Evolutionary conservation across 2,797 vertebrate species (phyloP), one percentile per base, ranked within the genome.

Genomic region (Vultur gryphus): DNA sequence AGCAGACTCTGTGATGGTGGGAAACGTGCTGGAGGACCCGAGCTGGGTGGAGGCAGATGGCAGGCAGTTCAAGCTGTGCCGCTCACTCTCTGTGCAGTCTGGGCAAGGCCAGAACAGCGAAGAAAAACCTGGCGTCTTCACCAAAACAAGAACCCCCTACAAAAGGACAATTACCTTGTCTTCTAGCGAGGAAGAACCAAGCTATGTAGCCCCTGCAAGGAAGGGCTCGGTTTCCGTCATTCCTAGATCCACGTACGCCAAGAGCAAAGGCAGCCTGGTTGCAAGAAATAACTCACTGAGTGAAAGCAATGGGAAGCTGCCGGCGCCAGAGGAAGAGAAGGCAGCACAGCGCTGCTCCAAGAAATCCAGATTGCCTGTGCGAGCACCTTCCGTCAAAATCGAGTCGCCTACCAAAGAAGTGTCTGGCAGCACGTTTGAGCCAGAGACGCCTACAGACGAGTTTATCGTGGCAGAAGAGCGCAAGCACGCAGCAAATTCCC

Each of bases 281-380:
- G 35, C 79, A 5, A 87, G 91, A 29, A 97, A 41, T 10, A 55
- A 37, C 52, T 84, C 26, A 0, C 57, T 94, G 65, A 76, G 66
- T 18, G 96, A 97, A 62, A 88, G 90, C 78, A 83, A n/a, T 8
- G 97, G 91, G 59, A 94, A 90, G 89, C 41, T 26, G 7, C 81
- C 23, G 5, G 19, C 54, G 26, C 73, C 77, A 44, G 97, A 96
- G 55, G 97, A 97, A 28, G 96, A 96, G 85, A 96, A 84, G 61
- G 89, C 33, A 7, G 59, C 62, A 10, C 95, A 87, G 46, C n/a
- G 16, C 58, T 89, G 90, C 82, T 66, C 91, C 69, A 97, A 95
- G 92, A 97, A 96, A 70, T 98, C 97, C 71, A 98, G 96, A 61
- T 17, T 98, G 95, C 98, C 98, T 13, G 73, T 98, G n/a, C 76